Evolutionary conservation across 2,888 invertebrate genomes (phyloP), one percentile per base, ranked within the genome.

Genomic region (Pachliopta kotzebuea): DNA sequence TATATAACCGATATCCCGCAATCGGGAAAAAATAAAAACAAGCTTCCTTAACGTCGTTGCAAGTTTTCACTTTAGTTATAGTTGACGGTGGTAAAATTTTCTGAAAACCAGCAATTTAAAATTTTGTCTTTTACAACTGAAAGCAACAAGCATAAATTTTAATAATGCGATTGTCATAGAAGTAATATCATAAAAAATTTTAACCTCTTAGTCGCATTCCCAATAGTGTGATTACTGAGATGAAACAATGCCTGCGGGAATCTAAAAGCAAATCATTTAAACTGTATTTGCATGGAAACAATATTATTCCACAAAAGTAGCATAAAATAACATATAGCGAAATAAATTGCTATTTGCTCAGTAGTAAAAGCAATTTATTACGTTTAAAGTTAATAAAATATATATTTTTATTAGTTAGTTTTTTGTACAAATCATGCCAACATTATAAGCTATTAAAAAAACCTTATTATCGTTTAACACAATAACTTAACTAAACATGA

Each of bases 1-100:
- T 87, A 86, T 88, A 87, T 86, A 81, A 83, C 82, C 82, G 72
- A 72, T 78, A 77, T 71, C 72, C 37, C 74, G 77, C 74, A 80
- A 76, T 71, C 64, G 26, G 60, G 54, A 63, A 60, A 60, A 18
- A 69, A 67, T 54, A 31, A 57, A 31, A 21, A n/a, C 11, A 23
- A 20, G 50, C 29, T 23, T 18, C 20, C 37, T 4, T 54, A 29
- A 29, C n/a, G 31, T 37, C 31, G 23, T 58, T 26, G 14, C 0
- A n/a, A 54, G 20, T 54, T 20, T 26, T 20, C 14, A 54, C 23
- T 42, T 60, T 24, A 45, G 20, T 54, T 24, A 26, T n/a, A 49
- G 0, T 49, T 49, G 20, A 18, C 20, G 4, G 6, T 20, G 21
- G 3, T 20, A 14, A 11, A 9, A 7, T 52, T 21, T 23, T 21